A percentile compares a stretch with the other conserved stretches of the same genome.
These are phyloP conservation scores for Hystrix brachyura DNA, from an alignment of 2,113 vertebrate genomes.

Conservation along the genomic window DNA sequence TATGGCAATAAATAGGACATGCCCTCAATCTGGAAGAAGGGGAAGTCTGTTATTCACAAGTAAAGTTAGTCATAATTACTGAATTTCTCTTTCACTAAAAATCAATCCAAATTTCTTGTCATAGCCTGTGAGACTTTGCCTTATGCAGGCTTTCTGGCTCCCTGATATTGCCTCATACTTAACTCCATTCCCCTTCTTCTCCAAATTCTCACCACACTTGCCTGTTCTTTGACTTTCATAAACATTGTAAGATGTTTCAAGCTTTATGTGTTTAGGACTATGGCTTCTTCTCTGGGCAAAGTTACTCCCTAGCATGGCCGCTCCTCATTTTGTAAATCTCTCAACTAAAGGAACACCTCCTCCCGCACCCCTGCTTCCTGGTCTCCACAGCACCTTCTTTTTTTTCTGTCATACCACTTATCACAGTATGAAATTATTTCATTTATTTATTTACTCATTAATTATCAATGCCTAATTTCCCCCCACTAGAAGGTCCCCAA, in stretches of 20 bases:
- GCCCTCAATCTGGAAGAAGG: slow-evolving; percentile 6
- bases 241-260: not conserved
- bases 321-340: slow-evolving; percentile 27
- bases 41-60: slow-evolving; percentile 10
- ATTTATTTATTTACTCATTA: slow-evolving; percentile 12
- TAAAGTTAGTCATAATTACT: slow-evolving; percentile 36
- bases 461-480: slow-evolving; percentile 2
- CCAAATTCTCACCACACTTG: not conserved
- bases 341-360: not conserved
- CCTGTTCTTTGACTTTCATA: slow-evolving; percentile 38
- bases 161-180: not conserved
- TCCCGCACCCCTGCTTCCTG: not conserved
- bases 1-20: slow-evolving; percentile 39
- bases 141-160: not conserved
- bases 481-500: not conserved
- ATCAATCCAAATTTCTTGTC: not conserved
- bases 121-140: not conserved
- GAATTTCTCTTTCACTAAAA: slow-evolving; percentile 57
- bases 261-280: slow-evolving; percentile 3
- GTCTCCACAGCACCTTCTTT: not conserved
- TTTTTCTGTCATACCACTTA: not conserved
- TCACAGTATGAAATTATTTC: not conserved
- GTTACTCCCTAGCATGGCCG: not conserved
- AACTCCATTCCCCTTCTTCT: not conserved
- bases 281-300: not conserved